These are phyloP conservation scores for Antitype chi DNA, from an alignment of 2,888 invertebrate species.

Conservation along the genomic window DNA sequence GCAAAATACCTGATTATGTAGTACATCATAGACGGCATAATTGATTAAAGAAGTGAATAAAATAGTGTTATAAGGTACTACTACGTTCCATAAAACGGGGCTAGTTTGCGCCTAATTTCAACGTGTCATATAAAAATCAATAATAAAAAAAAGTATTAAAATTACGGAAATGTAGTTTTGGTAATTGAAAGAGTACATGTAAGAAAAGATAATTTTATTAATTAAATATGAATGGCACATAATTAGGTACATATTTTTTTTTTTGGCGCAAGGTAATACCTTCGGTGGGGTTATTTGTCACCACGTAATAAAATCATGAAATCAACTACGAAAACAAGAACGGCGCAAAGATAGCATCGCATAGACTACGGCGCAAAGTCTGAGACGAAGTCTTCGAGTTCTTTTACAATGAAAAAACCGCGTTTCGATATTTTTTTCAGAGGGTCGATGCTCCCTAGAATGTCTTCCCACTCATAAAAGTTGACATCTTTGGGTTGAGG, in stretches of 20 bases:
- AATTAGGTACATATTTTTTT: background rate
- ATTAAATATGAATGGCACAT: background rate
- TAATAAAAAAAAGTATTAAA: too few relatives aligned
- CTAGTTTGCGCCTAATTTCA: too few relatives aligned
- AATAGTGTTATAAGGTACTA: too few relatives aligned
- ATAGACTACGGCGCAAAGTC: background rate
- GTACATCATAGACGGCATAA: too few relatives aligned
- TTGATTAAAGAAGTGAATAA: too few relatives aligned
- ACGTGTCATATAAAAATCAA: too few relatives aligned
- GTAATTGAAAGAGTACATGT: too few relatives aligned
- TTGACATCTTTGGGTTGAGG: background rate
- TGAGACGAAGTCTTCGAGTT: background rate
- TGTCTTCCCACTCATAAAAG: conserved; percentile 3
- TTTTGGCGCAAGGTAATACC: conserved; percentile 1
- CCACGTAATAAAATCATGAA: conserved; percentile 3
- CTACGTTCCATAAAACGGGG: too few relatives aligned
- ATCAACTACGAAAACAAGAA: background rate
- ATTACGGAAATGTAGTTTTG: too few relatives aligned
- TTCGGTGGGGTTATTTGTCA: conserved; percentile 1
- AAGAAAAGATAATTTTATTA: too few relatives aligned
- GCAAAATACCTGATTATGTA: too few relatives aligned
- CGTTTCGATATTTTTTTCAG: background rate
- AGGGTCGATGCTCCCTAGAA: conserved; percentile 8
- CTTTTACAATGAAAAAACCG: conserved; percentile 11
- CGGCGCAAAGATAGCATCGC: background rate